These are phyloP conservation scores for Buteo buteo DNA, from an alignment of 2,113 vertebrate species.

Conservation along the genomic window DNA sequence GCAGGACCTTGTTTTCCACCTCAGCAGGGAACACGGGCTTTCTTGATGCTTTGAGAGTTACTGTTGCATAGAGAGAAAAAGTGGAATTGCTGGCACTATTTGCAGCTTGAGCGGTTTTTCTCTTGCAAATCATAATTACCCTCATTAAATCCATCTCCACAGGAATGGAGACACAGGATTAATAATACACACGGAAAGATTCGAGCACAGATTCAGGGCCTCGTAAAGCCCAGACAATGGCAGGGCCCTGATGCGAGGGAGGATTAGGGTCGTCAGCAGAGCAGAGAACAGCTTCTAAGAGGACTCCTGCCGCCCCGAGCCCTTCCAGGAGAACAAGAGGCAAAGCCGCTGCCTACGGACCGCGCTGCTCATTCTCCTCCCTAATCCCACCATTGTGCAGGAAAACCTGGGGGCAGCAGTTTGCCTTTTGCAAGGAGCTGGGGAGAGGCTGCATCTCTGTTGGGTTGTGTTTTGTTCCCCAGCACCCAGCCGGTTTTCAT, in stretches of 20 bases:
- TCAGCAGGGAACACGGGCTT: rapidly evolving
- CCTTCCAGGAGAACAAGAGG: not conserved
- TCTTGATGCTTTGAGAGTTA: not conserved
- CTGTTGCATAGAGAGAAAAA: not conserved
- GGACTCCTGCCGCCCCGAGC: not conserved
- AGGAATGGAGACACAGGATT: not conserved
- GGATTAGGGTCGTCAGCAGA: not conserved
- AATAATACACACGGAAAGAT: not conserved
- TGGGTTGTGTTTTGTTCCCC: not conserved
- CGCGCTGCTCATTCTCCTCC: not conserved
- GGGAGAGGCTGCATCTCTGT: not conserved
- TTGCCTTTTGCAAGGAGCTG: not conserved
- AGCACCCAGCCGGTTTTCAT: not conserved
- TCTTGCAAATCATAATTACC: not conserved
- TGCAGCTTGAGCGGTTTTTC: not conserved
- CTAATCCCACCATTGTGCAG: not conserved
- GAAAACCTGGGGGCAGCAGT: not conserved
- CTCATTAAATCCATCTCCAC: not conserved
- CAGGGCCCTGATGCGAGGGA: not conserved
- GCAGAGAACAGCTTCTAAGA: not conserved
- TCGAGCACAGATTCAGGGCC: not conserved
- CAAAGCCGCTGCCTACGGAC: not conserved
- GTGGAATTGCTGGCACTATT: not conserved
- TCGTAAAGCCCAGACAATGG: not conserved
- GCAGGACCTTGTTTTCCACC: not conserved